Evolutionary conservation across 2,113 vertebrate genomes (phyloP).

Genomic region (Seriola rivoliana): DNA sequence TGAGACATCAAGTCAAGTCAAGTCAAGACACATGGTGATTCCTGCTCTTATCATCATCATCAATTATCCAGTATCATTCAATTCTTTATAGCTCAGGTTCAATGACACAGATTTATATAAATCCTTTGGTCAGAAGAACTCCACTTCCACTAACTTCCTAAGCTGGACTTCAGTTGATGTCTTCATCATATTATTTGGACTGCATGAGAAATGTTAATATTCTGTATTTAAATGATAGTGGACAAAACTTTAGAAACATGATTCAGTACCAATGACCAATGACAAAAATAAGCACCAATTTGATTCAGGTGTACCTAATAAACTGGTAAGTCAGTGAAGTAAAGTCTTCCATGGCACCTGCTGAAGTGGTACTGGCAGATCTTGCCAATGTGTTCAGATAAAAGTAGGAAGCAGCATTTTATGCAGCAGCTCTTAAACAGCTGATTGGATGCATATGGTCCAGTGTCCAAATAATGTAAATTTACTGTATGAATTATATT

Average conservation of each 20-base stretch:
- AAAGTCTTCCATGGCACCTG: not conserved
- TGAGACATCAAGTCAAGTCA: not conserved
- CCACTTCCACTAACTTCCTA: not conserved
- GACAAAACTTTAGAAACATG: not conserved
- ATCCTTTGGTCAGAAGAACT: not conserved
- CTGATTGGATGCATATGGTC: not conserved
- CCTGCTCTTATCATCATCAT: not conserved
- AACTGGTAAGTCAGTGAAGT: not conserved
- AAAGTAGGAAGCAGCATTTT: slow-evolving; percentile 1
- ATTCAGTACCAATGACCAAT: not conserved
- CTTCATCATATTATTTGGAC: not conserved
- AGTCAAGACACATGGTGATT: not conserved
- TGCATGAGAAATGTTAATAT: no score
- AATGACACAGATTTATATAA: not conserved
- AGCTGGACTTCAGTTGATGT: not conserved
- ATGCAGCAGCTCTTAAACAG: not conserved
- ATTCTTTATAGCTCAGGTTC: not conserved
- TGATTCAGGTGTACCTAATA: not conserved
- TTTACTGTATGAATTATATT: not conserved
- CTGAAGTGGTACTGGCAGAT: not conserved
- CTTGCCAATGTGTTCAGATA: not conserved
- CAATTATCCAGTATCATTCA: slow-evolving; percentile 1
- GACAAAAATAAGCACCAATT: not conserved
- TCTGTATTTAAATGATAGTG: not conserved
- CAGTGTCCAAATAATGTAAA: not conserved